Evolutionary conservation across 2,797 vertebrate species (phyloP).

Genomic region (Chiloscyllium punctatum): DNA sequence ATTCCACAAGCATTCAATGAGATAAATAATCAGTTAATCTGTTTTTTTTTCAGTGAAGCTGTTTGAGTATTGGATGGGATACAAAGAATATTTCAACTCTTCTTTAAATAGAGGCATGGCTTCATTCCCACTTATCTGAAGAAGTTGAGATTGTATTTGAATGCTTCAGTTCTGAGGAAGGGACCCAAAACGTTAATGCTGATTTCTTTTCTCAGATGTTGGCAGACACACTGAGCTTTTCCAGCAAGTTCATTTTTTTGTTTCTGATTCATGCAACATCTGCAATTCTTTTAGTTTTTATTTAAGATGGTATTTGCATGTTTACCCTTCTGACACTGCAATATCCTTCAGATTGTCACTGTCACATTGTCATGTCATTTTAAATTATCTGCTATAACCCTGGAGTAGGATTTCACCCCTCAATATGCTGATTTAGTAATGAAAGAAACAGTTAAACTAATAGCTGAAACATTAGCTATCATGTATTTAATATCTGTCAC

Average conservation of each 20-base stretch:
- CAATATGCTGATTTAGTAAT: neutral
- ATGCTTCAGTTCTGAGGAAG: neutral
- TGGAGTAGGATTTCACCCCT: neutral
- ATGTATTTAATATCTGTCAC: neutral
- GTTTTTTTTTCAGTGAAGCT: neutral
- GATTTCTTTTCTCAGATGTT: no score
- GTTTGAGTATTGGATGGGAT: no score
- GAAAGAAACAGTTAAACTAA: no score
- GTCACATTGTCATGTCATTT: neutral
- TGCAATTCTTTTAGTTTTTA: no score
- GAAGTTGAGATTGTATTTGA: neutral
- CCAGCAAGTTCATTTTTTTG: no score
- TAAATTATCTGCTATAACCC: neutral
- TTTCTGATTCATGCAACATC: no score
- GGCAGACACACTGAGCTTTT: no score
- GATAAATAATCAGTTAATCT: neutral
- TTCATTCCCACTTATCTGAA: neutral
- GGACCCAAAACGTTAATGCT: no score
- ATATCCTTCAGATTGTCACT: neutral
- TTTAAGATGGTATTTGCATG: neutral
- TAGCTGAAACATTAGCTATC: no score
- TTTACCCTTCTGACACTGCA: neutral
- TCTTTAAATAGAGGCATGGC: neutral
- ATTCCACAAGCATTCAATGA: neutral
- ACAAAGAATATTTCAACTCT: neutral